Conservation (phyloP, 2,797 vertebrate genomes). For the Sternotherus odoratus region DNA sequence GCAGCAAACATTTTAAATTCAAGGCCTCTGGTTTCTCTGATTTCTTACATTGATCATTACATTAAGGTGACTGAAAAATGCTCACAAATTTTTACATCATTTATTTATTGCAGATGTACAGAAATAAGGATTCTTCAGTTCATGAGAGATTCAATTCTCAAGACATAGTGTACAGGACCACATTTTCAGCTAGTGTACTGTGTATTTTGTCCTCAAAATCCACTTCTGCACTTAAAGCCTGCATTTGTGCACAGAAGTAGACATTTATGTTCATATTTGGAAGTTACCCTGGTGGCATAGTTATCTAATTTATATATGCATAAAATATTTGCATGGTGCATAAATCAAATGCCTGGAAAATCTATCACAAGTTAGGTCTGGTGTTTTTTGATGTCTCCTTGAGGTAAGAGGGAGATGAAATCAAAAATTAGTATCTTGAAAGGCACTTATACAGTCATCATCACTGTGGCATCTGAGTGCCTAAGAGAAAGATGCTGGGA, state of each 20-base stretch:
- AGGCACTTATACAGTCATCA: background rate
- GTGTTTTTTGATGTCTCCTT: background rate
- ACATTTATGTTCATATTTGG: background rate
- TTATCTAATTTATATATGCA: background rate
- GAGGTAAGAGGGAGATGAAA: slow-evolving; percentile 9
- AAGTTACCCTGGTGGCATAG: background rate
- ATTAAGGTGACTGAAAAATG: background rate
- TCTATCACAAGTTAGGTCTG: background rate
- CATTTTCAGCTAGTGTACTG: background rate
- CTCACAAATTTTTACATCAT: background rate
- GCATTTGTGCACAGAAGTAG: background rate
- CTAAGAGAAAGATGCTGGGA: background rate
- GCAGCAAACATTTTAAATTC: background rate
- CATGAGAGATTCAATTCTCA: background rate
- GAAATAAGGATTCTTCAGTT: background rate
- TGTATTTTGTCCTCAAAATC: background rate
- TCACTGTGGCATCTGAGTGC: background rate
- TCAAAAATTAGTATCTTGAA: background rate
- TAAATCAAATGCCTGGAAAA: background rate
- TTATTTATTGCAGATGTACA: background rate
- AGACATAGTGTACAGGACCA: background rate
- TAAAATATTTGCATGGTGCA: background rate
- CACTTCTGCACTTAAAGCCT: background rate
- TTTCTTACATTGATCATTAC: background rate
- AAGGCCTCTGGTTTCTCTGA: background rate